Conservation (phyloP, 1,140 invertebrate species). For the Tetraneura akinire region DNA sequence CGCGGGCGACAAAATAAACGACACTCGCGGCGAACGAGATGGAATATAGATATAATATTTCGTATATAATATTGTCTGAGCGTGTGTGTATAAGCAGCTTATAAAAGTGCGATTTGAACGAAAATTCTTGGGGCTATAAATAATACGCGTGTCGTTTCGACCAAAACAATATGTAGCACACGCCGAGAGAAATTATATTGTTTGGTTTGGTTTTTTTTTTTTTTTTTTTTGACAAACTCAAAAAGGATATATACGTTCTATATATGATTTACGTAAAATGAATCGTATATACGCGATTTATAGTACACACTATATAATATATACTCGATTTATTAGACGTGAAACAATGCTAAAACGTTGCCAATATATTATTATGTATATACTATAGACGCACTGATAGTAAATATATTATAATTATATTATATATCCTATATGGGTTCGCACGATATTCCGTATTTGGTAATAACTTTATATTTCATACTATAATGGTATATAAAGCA, state of each 20-base stretch:
- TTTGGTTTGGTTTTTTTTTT: no score
- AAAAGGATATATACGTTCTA: no score
- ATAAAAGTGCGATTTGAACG: background rate
- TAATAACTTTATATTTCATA: no score
- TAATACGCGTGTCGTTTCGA: background rate
- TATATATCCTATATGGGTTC: no score
- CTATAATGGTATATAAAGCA: no score
- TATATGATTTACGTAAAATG: no score
- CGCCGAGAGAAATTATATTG: background rate
- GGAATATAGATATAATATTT: background rate
- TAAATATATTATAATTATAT: no score
- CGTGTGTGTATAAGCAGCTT: conserved; percentile 13
- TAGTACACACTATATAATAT: background rate
- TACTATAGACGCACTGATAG: no score
- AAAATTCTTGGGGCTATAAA: background rate
- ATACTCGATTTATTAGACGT: no score
- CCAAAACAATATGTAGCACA: background rate
- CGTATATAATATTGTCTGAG: background rate
- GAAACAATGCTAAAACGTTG: no score
- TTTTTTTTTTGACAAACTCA: background rate
- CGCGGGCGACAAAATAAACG: conserved; percentile 7
- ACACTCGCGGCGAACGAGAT: background rate
- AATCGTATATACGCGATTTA: background rate
- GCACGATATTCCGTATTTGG: no score
- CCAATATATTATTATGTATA: no score